Percentiles rank a stretch among this genome's conserved stretches.
phyloP scores from a whole-genome alignment of 2,888 invertebrate genomes.

The Synergus umbraculus region DNA sequence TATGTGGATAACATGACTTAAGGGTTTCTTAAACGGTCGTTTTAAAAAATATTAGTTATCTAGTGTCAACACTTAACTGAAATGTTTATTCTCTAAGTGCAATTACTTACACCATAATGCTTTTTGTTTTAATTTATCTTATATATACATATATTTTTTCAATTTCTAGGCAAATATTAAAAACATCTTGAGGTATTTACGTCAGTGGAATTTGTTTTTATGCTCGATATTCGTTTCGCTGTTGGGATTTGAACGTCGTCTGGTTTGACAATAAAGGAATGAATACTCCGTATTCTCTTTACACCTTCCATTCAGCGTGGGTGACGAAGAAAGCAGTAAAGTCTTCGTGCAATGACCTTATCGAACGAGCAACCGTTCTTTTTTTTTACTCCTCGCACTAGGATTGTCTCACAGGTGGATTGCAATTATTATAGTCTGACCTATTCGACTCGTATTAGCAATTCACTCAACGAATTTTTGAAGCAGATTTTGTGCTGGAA shows the following conservation, averaged over 20 bases:
- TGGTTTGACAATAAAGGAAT: no score
- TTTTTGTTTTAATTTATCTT: no score
- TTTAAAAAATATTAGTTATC: no score
- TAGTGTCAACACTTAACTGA: no score
- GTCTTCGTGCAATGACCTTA: slow-evolving; percentile 7
- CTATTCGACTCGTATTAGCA: neutral
- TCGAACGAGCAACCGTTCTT: slow-evolving; percentile 17
- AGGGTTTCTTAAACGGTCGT: no score
- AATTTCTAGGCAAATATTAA: no score
- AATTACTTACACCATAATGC: no score
- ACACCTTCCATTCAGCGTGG: neutral
- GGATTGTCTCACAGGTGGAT: slow-evolving; percentile 16
- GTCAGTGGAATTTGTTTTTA: neutral
- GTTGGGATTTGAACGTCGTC: slow-evolving; percentile 12
- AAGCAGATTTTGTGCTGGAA: slow-evolving; percentile 3
- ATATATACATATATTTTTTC: no score
- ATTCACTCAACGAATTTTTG: slow-evolving; percentile 7
- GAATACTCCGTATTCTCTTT: neutral
- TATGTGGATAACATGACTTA: no score
- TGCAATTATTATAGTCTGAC: no score
- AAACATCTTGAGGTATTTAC: neutral
- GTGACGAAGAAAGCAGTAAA: no score
- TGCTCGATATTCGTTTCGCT: slow-evolving; percentile 20
- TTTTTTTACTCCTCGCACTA: neutral
- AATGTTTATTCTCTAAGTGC: no score